Conservation (phyloP, 2,113 vertebrate genomes). For the Peromyscus leucopus region DNA sequence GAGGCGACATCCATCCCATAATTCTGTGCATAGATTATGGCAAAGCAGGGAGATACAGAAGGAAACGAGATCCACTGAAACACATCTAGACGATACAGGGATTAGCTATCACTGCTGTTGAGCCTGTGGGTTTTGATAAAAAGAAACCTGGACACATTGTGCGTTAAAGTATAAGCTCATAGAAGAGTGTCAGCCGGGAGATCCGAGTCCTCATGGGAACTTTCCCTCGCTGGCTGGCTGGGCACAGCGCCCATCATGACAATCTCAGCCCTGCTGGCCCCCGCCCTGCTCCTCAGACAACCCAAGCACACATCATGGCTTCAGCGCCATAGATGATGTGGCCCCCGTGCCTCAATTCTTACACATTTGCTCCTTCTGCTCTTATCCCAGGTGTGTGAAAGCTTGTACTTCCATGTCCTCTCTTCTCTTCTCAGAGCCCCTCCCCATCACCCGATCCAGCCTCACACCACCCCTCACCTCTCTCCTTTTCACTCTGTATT, state of each 20-base stretch:
- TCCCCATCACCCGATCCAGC: not conserved
- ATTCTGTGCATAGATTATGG: not conserved
- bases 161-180: not conserved
- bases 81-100: not conserved
- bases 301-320: not conserved
- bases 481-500: not conserved
- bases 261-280: not conserved
- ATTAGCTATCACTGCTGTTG: not conserved
- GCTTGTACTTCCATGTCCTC: not conserved
- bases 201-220: not conserved
- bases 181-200: not conserved
- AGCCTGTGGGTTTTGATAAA: not conserved
- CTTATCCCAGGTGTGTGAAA: not conserved
- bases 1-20: fast-evolving
- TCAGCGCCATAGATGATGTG: not conserved
- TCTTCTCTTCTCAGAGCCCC: not conserved
- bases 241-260: not conserved
- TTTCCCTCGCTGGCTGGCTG: not conserved
- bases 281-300: not conserved
- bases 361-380: not conserved
- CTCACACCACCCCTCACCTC: not conserved
- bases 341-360: not conserved
- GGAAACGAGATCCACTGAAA: not conserved
- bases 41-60: not conserved
- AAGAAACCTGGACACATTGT: not conserved